phyloP scores from a whole-genome alignment of 2,113 vertebrate species.

The Ammodramus savannarum region DNA sequence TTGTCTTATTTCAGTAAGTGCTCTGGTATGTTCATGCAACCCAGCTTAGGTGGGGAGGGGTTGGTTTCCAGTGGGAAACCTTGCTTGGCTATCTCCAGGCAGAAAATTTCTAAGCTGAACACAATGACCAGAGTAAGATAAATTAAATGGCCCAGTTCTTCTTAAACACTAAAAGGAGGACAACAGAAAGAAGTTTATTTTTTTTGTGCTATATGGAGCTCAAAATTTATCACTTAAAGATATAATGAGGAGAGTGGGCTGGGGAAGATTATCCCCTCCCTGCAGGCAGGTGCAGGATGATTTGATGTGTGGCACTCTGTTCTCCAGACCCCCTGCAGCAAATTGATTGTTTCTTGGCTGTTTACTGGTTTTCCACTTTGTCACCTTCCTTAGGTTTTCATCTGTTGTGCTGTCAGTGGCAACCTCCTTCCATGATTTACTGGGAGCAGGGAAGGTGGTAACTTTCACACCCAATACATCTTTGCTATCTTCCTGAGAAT shows the following conservation, averaged over 20 bases:
- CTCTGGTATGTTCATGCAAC: accelerated
- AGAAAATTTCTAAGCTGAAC: background rate
- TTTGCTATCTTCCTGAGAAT: background rate
- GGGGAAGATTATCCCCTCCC: background rate
- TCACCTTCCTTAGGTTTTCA: background rate
- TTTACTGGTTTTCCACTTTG: background rate
- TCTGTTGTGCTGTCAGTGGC: background rate
- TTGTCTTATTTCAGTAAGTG: background rate
- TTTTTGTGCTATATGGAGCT: background rate
- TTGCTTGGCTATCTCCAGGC: background rate
- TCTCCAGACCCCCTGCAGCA: background rate
- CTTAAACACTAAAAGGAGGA: background rate
- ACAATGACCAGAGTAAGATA: background rate
- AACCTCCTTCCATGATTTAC: background rate
- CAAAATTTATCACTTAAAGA: background rate
- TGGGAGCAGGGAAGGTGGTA: background rate
- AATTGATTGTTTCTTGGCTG: background rate
- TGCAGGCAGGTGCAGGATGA: background rate
- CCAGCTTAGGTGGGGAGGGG: background rate
- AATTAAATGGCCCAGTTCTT: background rate
- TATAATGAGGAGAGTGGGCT: background rate
- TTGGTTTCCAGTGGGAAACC: background rate
- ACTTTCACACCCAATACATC: background rate
- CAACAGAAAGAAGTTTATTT: background rate
- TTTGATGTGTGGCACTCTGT: background rate